Percentiles rank a stretch among this genome's conserved stretches.
Evolutionary conservation across 1,140 invertebrate species (phyloP).

Genomic region (Platyura marginata): DNA sequence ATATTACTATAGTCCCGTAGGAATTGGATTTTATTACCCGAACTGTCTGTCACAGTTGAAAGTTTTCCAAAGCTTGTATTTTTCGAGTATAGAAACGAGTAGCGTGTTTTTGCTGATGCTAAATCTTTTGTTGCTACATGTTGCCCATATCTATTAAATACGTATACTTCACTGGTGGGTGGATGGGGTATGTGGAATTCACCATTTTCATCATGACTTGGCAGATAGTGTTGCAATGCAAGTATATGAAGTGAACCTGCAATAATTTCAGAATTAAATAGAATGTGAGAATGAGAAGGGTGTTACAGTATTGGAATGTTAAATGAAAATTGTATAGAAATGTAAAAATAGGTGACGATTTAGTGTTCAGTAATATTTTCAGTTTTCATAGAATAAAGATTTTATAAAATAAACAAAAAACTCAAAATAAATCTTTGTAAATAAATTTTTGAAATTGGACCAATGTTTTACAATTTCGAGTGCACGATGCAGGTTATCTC

Average conservation of each 20-base stretch:
- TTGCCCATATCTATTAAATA: conserved; percentile 89
- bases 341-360: too few species aligned
- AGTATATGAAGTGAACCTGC: conserved; percentile 64
- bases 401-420: too few species aligned
- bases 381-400: too few species aligned
- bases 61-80: conserved; percentile 91
- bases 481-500: too few species aligned
- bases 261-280: too few species aligned
- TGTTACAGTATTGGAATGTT: too few species aligned
- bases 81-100: conserved; percentile 90
- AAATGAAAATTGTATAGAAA: too few species aligned
- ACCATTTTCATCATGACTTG: conserved; percentile 70
- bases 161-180: conserved; percentile 78
- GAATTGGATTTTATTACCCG: conserved; percentile 84
- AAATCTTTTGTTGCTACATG: conserved; percentile 85
- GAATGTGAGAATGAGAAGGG: too few species aligned
- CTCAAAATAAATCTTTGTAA: too few species aligned
- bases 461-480: too few species aligned
- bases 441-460: too few species aligned
- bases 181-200: conserved; percentile 87
- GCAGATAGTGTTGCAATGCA: conserved; percentile 76
- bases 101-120: conserved; percentile 77
- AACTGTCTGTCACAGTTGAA: conserved; percentile 78
- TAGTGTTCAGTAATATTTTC: too few species aligned
- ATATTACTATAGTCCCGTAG: conserved; percentile 76